Base-by-base conservation (phyloP, 2,113 vertebrate species). In the Zeus faber region DNA sequence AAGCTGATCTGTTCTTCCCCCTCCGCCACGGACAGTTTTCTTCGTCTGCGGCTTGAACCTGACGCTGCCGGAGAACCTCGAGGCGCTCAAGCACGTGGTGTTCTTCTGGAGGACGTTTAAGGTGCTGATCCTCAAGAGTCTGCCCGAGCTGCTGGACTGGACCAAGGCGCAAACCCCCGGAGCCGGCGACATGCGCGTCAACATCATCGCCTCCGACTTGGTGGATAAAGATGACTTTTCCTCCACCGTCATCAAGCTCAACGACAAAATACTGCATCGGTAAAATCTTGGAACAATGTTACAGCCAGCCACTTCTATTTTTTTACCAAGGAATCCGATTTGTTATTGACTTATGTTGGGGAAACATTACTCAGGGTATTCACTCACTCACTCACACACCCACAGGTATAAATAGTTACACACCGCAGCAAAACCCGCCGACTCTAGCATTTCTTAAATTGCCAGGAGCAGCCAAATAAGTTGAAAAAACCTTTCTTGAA, bases 31-130 rank as follows among this genome's bases (percentile, higher is more conserved):
- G 49, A 29, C 61, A 84, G 82, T 18, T 59, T 78, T 84, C 49
- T 72, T 62, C 6, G 77, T 72, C 1, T 82, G 82, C 11, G 79
- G 79, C 54, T 45, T 84, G 67, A 84, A 84, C 60, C 49, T 76
- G 41, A 84, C 82, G 0, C 72, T 84, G 16, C 82, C 74, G 1
- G 35, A 40, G 0, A 10, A 70, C 3, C 0, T 5, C 3, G 9
- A 39, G 8, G 43, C 40, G 3, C 49, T 81, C 43, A 31, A 3
- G 25, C 80, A 81, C 72, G 16, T 80, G 59, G 31, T 78, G 7
- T 52, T 60, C 3, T 9, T 35, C 7, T 37, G 23, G 3, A 54
- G 59, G 59, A 63, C 44, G 33, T 13, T 80, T 1, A 2, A 16
- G 31, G 72, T 48, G 1, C 51, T 70, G 0, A 2, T 62, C 1